A percentile compares a stretch with the other conserved stretches of the same genome.
Conservation (phyloP, 2,797 vertebrate species). For the Enteromius unitaeniatus region DNA sequence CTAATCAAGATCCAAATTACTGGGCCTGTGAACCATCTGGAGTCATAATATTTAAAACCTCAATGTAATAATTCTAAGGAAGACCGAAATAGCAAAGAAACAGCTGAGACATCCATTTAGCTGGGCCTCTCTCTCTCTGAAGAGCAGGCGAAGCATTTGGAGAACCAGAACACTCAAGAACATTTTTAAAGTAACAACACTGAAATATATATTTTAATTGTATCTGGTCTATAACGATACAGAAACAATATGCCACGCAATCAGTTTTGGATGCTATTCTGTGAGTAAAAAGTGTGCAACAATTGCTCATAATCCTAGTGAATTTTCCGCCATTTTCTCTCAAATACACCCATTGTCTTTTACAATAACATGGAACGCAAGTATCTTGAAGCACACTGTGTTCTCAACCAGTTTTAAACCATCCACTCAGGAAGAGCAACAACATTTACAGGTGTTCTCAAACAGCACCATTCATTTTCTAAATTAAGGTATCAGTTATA, state of each 20-base stretch:
- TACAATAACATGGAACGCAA: not conserved
- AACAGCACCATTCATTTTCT: slow-evolving; percentile 19
- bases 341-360: not conserved
- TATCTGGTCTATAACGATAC: not conserved
- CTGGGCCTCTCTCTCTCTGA: not conserved
- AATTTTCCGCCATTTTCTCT: not conserved
- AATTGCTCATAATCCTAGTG: not conserved
- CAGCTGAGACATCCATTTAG: not conserved
- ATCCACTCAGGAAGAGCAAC: not conserved
- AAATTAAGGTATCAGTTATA: slow-evolving; percentile 38
- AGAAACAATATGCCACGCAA: not conserved
- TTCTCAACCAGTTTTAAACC: not conserved
- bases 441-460: slow-evolving; percentile 16
- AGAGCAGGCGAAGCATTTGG: not conserved
- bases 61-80: not conserved
- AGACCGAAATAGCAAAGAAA: not conserved
- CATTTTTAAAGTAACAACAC: not conserved
- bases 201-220: not conserved
- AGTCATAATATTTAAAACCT: not conserved
- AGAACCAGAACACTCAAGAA: not conserved
- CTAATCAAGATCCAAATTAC: not conserved
- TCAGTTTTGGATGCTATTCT: not conserved
- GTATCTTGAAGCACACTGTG: not conserved
- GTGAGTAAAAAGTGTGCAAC: not conserved
- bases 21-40: not conserved